phyloP scores from a whole-genome alignment of 2,113 vertebrate species.

The Prolemur simus region DNA sequence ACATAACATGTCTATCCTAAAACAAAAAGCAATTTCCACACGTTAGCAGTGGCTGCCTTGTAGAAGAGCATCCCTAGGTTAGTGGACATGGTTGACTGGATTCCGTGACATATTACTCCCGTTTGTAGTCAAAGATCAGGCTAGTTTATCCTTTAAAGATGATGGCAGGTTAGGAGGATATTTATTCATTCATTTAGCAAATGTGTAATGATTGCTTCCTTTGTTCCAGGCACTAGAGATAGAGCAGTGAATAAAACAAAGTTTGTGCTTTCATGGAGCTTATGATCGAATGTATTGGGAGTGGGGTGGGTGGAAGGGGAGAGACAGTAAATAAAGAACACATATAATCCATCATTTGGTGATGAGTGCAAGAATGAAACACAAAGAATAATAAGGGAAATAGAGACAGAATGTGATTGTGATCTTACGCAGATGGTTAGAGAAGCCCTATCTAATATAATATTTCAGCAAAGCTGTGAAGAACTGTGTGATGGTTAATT shows the following conservation, averaged over 20 bases:
- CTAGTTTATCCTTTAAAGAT: background rate
- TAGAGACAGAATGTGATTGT: background rate
- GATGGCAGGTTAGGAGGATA: background rate
- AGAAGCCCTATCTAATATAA: background rate
- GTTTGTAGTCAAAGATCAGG: background rate
- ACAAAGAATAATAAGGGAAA: background rate
- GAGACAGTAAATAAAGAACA: background rate
- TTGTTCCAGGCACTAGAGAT: background rate
- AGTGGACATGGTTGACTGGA: background rate
- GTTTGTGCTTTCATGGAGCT: background rate
- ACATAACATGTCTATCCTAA: background rate
- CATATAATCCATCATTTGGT: background rate
- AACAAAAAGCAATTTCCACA: background rate
- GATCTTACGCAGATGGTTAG: background rate
- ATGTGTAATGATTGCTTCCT: background rate
- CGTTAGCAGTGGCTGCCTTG: background rate
- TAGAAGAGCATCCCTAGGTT: background rate
- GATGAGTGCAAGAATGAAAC: background rate
- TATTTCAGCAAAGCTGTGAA: background rate
- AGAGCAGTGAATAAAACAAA: background rate
- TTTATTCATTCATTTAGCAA: background rate
- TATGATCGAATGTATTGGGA: background rate
- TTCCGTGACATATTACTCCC: background rate
- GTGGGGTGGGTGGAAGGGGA: background rate
- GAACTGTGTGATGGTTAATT: background rate